Evolutionary conservation across 2,797 vertebrate species (phyloP).

Genomic region (Chloroceryle amazona): DNA sequence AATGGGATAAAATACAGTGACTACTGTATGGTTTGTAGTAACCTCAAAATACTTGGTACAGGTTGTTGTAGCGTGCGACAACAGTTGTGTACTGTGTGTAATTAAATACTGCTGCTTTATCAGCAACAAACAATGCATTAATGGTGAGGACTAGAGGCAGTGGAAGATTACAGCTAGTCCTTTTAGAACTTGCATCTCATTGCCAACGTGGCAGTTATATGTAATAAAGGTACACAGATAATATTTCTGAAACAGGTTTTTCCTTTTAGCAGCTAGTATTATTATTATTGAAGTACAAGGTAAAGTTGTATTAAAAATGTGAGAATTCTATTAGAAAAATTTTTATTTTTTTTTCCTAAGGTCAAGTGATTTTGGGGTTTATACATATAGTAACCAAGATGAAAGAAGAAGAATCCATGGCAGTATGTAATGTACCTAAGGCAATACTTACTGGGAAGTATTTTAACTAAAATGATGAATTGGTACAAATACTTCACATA

Average conservation of each 20-base stretch:
- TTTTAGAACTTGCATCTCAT: not conserved
- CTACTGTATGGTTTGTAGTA: not conserved
- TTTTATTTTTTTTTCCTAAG: not conserved
- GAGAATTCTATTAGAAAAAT: not conserved
- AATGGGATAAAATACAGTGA: not conserved
- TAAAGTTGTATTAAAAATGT: not conserved
- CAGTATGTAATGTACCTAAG: not conserved
- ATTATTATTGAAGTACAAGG: not conserved
- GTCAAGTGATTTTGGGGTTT: not conserved
- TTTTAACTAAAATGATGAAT: not conserved
- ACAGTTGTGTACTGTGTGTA: fast-evolving
- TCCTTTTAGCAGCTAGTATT: not conserved
- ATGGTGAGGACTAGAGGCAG: not conserved
- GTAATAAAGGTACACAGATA: not conserved
- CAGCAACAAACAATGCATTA: not conserved
- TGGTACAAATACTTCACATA: not conserved
- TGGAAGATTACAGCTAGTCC: not conserved
- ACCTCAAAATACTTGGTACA: not conserved
- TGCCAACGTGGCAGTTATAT: not conserved
- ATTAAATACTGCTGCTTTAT: not conserved
- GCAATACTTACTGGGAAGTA: not conserved
- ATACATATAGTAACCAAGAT: not conserved
- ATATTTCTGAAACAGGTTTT: not conserved
- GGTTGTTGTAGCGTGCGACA: not conserved
- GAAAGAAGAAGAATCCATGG: not conserved